A percentile compares a stretch with the other conserved stretches of the same genome.
Evolutionary conservation across 2,113 vertebrate genomes (phyloP).

Genomic region (Fulmarus glacialis): DNA sequence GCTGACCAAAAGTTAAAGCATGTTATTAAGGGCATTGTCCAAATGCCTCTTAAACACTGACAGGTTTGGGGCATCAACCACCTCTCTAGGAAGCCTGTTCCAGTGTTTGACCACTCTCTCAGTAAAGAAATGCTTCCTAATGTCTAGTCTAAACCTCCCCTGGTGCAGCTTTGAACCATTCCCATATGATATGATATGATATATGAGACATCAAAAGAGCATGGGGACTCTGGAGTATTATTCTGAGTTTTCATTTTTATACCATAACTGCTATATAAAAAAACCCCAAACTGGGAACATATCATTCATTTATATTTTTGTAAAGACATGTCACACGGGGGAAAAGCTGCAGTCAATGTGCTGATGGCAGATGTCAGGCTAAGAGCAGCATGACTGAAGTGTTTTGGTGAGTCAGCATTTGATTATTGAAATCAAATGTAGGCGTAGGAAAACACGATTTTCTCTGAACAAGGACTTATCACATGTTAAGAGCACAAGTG

Average conservation of each 20-base stretch:
- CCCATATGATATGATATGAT: background rate
- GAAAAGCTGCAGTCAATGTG: background rate
- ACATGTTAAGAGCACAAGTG: background rate
- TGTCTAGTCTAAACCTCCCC: background rate
- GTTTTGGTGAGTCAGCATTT: conserved; percentile 42
- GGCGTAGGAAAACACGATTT: background rate
- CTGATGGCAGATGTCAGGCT: background rate
- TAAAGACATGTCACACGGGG: background rate
- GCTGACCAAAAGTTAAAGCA: background rate
- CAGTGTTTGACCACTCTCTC: background rate
- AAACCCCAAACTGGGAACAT: background rate
- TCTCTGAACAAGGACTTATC: background rate
- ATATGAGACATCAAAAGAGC: background rate
- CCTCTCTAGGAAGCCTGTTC: background rate
- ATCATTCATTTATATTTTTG: background rate
- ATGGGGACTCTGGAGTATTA: background rate
- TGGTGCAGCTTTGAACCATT: background rate
- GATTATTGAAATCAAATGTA: conserved; percentile 14
- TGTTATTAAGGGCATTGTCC: background rate
- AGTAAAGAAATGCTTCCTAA: background rate
- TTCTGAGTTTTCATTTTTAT: background rate
- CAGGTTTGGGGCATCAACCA: background rate
- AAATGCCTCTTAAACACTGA: background rate
- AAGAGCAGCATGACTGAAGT: conserved; percentile 27
- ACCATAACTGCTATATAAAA: background rate